Evolutionary conservation across 2,888 invertebrate genomes (phyloP).

Genomic region (Lutraria lutraria): DNA sequence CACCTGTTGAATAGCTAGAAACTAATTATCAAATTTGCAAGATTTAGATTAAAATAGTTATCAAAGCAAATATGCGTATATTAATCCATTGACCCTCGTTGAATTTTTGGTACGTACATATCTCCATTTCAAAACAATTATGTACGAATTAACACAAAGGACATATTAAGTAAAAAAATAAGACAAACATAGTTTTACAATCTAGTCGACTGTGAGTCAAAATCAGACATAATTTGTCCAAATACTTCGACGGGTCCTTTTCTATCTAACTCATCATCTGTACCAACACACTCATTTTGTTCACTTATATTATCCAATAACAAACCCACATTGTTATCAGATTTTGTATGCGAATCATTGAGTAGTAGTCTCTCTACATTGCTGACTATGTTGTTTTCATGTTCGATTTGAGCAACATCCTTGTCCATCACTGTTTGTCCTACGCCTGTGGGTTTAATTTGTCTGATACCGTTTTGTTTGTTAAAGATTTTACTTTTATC

Average conservation of each 20-base stretch:
- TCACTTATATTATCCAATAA: constrained; percentile 15
- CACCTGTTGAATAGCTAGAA: too few species aligned
- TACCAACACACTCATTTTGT: neutral
- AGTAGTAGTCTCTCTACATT: neutral
- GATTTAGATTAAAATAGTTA: too few species aligned
- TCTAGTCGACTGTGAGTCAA: neutral
- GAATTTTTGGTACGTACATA: too few species aligned
- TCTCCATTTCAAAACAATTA: too few species aligned
- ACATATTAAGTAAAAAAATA: too few species aligned
- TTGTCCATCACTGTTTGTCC: neutral
- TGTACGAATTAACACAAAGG: too few species aligned
- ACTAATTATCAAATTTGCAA: too few species aligned
- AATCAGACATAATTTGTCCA: neutral
- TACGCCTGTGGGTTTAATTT: neutral
- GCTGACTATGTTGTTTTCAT: neutral
- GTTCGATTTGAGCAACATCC: neutral
- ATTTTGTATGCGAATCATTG: neutral
- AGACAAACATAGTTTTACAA: neutral
- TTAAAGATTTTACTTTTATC: neutral
- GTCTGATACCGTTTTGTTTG: neutral
- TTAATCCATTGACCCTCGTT: too few species aligned
- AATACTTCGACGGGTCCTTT: neutral
- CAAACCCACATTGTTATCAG: neutral
- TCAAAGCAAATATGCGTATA: too few species aligned
- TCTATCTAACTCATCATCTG: neutral